Conservation (phyloP, 2,113 vertebrate species). For the Burhinus oedicnemus region DNA sequence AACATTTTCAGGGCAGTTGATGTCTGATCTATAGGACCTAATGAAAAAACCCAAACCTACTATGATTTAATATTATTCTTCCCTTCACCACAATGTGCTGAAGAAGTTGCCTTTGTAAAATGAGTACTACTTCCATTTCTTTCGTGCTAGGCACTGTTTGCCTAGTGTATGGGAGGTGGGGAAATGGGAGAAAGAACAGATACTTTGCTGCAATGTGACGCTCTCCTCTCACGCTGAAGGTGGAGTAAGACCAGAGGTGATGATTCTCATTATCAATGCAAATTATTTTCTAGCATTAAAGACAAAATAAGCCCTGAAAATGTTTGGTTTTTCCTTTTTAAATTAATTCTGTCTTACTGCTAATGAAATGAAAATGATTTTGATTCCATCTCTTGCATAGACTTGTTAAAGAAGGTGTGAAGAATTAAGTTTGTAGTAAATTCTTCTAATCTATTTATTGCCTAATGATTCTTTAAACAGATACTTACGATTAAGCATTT, state of each 20-base stretch:
- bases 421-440: background rate
- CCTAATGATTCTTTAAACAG: background rate
- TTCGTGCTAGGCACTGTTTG: background rate
- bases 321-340: background rate
- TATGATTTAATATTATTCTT: background rate
- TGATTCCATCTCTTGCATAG: background rate
- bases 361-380: background rate
- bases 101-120: background rate
- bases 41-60: background rate
- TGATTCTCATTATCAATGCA: background rate
- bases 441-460: slow-evolving; percentile 19
- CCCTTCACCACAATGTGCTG: fast-evolving
- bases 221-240: background rate
- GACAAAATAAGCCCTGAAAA: background rate
- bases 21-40: background rate
- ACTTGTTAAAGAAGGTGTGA: background rate
- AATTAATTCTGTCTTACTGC: background rate
- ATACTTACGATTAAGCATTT: background rate
- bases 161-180: background rate
- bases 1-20: background rate
- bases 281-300: background rate
- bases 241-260: background rate
- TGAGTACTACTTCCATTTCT: background rate
- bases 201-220: background rate
- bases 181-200: background rate